phyloP scores from a whole-genome alignment of 2,888 invertebrate genomes.

The Heliconius ismenius region DNA sequence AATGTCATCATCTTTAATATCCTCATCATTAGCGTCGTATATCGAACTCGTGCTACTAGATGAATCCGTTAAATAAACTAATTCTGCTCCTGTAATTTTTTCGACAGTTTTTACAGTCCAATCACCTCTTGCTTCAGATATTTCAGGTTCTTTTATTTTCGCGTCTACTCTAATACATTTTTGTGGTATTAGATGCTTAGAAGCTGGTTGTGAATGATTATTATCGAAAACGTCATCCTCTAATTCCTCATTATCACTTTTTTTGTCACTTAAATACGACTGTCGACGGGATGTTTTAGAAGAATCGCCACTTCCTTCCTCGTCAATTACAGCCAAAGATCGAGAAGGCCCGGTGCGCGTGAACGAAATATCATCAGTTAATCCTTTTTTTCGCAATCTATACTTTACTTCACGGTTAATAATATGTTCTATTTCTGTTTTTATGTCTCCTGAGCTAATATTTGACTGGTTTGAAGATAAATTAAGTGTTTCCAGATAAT shows the following conservation, averaged over 20 bases:
- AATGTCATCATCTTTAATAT: conserved; percentile 70
- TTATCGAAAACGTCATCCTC: conserved; percentile 78
- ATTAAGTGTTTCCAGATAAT: conserved; percentile 81
- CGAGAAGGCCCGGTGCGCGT: conserved; percentile 83
- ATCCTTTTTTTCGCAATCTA: conserved; percentile 67
- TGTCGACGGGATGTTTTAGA: conserved; percentile 82
- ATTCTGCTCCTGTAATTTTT: conserved; percentile 83
- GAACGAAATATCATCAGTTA: conserved; percentile 64
- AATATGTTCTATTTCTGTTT: conserved; percentile 72
- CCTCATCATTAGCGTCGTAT: conserved; percentile 78
- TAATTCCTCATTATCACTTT: conserved; percentile 73
- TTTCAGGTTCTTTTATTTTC: conserved; percentile 80
- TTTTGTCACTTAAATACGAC: conserved; percentile 76
- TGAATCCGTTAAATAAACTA: conserved; percentile 86
- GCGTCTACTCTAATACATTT: conserved; percentile 83
- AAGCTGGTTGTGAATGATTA: conserved; percentile 54
- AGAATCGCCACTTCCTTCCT: conserved; percentile 86
- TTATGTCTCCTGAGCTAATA: conserved; percentile 64
- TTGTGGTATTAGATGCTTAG: conserved; percentile 68
- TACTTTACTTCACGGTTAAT: conserved; percentile 73
- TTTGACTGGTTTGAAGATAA: conserved; percentile 77
- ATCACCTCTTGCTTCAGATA: conserved; percentile 82
- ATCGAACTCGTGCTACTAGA: conserved; percentile 84
- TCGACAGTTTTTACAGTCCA: conserved; percentile 78
- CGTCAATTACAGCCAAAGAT: conserved; percentile 88